Evolutionary conservation across 1,140 invertebrate genomes (phyloP), one percentile per base, ranked within the genome.

Genomic region (Habropoda laboriosa): DNA sequence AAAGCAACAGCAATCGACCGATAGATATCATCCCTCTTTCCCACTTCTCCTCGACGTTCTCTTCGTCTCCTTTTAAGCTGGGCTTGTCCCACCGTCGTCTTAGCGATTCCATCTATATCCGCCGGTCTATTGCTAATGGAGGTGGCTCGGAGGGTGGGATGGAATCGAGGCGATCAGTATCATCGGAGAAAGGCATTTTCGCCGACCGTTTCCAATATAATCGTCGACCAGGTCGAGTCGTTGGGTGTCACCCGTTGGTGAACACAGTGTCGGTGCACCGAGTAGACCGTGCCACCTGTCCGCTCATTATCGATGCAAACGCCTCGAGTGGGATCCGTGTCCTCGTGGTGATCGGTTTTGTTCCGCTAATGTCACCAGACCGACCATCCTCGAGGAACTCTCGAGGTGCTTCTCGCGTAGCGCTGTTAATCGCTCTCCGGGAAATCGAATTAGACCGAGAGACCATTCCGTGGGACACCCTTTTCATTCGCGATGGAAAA

Each of bases 1-100:
- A 90, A 87, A 90, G 87, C 89, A 90, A 89, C 87, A 88, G 73
- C 79, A 24, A 42, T 40, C 42, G 70, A 32, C 45, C 24, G 45
- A 71, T 40, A 51, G 60, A 63, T 55, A n/a, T n/a, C n/a, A n/a
- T n/a, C n/a, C 51, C 13, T 49, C n/a, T 21, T 30, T 3, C 4
- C 42, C 8, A 38, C 49, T 49, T 57, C 8, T 30, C 21, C 21
- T 30, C n/a, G 1, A 1, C 42, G 27, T 16, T 12, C 12, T 10
- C 13, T 2, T n/a, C 6, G 4, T 38, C 30, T 32, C 27, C 12
- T 32, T 45, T 77, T 70, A 77, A 68, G 18, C 64, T n/a, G 38
- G 51, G 64, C 64, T 58, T 49, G 63, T 76, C 63, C 32, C n/a
- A 6, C 27, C 60, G 72, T 66, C 60, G 55, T 66, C 73, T 66